Evolutionary conservation across 2,888 invertebrate genomes (phyloP).

Genomic region (Lydus trimaculatus): DNA sequence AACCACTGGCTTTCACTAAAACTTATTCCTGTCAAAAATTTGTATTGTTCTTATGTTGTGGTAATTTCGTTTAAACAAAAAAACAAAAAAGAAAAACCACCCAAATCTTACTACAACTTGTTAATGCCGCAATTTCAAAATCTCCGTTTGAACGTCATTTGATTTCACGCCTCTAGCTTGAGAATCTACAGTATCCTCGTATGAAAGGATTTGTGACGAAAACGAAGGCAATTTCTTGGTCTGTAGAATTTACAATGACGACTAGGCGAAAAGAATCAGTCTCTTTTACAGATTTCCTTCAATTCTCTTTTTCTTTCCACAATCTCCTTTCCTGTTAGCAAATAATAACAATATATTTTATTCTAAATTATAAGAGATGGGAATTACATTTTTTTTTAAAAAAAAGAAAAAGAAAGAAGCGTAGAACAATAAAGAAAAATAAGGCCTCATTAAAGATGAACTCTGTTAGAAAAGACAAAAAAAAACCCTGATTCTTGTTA

Average conservation of each 20-base stretch:
- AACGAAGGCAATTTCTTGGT: conserved; percentile 36
- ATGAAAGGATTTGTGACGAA: conserved; percentile 31
- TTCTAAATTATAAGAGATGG: neutral
- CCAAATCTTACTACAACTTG: neutral
- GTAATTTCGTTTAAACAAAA: neutral
- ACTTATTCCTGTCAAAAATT: no score
- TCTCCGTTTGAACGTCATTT: neutral
- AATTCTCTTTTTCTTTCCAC: neutral
- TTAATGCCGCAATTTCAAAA: neutral
- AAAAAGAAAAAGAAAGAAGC: no score
- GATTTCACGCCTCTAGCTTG: neutral
- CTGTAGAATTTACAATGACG: conserved; percentile 22
- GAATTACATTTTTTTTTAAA: no score
- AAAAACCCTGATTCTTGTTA: no score
- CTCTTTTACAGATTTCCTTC: neutral
- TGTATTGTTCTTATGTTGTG: no score
- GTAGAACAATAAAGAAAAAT: no score
- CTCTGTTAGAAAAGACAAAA: no score
- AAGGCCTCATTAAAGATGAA: no score
- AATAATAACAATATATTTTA: neutral
- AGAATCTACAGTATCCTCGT: neutral
- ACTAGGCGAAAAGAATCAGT: conserved; percentile 2
- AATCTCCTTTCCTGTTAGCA: neutral
- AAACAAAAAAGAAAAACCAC: neutral
- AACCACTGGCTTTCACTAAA: no score